phyloP scores from a whole-genome alignment of 2,113 vertebrate genomes.

The Etia nguti region DNA sequence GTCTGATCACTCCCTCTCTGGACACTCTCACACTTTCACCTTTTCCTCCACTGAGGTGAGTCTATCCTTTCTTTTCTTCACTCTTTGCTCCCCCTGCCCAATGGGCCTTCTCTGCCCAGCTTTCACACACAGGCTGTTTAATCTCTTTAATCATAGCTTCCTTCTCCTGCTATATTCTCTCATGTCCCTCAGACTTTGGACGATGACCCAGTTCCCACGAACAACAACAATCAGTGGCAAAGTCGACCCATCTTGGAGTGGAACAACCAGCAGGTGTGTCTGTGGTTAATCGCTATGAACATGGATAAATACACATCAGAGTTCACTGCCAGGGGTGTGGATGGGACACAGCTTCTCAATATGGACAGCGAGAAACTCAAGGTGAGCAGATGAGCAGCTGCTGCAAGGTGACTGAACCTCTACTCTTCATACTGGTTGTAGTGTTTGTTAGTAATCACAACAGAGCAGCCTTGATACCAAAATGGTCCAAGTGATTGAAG shows the following conservation, averaged over 20 bases:
- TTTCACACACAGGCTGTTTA: not conserved
- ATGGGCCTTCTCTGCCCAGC: not conserved
- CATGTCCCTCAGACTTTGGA: constrained; percentile 74
- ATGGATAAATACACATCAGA: constrained; percentile 79
- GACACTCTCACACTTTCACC: constrained; percentile 81
- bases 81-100: fast-evolving
- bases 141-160: not conserved
- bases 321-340: constrained; percentile 76
- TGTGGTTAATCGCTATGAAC: constrained; percentile 80
- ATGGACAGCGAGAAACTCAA: constrained; percentile 84
- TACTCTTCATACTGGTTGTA: not conserved
- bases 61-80: not conserved
- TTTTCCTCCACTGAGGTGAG: constrained; percentile 92
- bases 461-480: not conserved
- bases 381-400: constrained; percentile 53
- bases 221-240: constrained; percentile 81
- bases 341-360: constrained; percentile 77
- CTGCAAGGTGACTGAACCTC: not conserved
- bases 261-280: constrained; percentile 83
- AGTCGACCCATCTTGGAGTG: constrained; percentile 78
- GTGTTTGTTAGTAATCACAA: not conserved
- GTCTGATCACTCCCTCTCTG: constrained; percentile 81
- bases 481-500: not conserved
- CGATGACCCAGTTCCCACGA: constrained; percentile 69
- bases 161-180: not conserved